Evolutionary conservation across 2,888 invertebrate genomes (phyloP), one percentile per base, ranked within the genome.

Genomic region (Meteorus cinctellus): DNA sequence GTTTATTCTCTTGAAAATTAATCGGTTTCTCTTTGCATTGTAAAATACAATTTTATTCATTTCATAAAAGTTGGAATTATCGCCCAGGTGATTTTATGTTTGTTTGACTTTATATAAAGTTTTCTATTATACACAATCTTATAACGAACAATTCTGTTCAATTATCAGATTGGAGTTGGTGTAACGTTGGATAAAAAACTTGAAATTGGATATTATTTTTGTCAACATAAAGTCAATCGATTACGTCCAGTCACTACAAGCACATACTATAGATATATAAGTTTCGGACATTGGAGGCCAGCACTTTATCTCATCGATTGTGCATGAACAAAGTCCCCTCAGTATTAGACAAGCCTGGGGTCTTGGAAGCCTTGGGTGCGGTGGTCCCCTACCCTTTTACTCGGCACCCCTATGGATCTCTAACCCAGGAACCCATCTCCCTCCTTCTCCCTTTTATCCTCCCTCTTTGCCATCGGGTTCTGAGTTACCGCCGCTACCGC

Each of bases 401-500:
- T 76, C 78, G 78, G 84, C 87, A 85, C 86, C 88, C 88, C 86
- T 87, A 86, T 87, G 87, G 85, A 87, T 87, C 87, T 84, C 82
- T 77, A 78, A 80, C 75, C 81, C 67, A 59, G 48, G 73, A 76
- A 79, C 60, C 76, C 71, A 77, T 73, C 77, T 79, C 81, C 80
- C 79, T 80, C 77, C 77, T 77, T 76, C 75, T 72, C 72, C 66
- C 78, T 77, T 65, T 74, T 71, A 51, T 71, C 45, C 55, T 45
- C 72, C 75, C 78, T 80, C 45, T 55, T 55, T 19, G 71, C 73
- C 73, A 55, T 59, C 75, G 55, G 62, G 31, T 74, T 41, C 73
- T 74, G 51, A 70, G 70, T 60, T 62, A 29, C 72, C 51, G 62
- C 41, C 63, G 72, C 63, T 63, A 34, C 59, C 45, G n/a, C 70